These are phyloP conservation scores for Lithosia quadra DNA, from an alignment of 2,888 invertebrate species.

Conservation along the genomic window DNA sequence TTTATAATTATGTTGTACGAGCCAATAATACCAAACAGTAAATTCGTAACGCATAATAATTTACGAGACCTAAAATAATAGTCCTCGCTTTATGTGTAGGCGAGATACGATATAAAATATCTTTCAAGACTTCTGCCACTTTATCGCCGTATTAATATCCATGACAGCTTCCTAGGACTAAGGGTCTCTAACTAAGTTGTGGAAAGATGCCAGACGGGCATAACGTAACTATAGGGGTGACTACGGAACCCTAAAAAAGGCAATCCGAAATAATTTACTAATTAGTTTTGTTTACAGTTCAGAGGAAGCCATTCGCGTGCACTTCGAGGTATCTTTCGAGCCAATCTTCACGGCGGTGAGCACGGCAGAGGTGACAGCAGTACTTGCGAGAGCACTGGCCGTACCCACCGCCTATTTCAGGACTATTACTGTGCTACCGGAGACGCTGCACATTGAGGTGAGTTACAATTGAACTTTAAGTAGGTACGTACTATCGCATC, in stretches of 20 bases:
- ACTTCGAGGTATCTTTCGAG: conserved; percentile 95
- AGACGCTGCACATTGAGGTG: conserved; percentile 80
- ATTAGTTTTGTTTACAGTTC: conserved; percentile 55
- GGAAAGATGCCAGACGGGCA: not conserved
- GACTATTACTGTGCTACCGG: conserved; percentile 67
- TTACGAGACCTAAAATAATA: too few relatives aligned
- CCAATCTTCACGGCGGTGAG: conserved; percentile 90
- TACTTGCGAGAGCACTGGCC: conserved; percentile 89
- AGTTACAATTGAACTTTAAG: conserved; percentile 10
- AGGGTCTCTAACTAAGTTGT: too few relatives aligned
- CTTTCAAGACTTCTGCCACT: too few relatives aligned
- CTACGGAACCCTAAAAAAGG: not conserved
- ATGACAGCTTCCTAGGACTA: too few relatives aligned
- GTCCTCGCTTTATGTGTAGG: not conserved
- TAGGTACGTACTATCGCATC: not conserved
- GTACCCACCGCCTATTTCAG: conserved; percentile 73
- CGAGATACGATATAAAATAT: not conserved
- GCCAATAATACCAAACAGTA: too few relatives aligned
- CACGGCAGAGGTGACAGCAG: conserved; percentile 88
- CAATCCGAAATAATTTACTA: not conserved
- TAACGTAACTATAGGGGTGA: too few relatives aligned
- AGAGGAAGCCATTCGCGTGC: conserved; percentile 91
- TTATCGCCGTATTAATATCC: too few relatives aligned
- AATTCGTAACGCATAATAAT: too few relatives aligned
- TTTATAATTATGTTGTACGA: too few relatives aligned